A percentile compares a stretch with the other conserved stretches of the same genome.
phyloP scores from a whole-genome alignment of 2,113 vertebrate species.

The Aythya baeri region DNA sequence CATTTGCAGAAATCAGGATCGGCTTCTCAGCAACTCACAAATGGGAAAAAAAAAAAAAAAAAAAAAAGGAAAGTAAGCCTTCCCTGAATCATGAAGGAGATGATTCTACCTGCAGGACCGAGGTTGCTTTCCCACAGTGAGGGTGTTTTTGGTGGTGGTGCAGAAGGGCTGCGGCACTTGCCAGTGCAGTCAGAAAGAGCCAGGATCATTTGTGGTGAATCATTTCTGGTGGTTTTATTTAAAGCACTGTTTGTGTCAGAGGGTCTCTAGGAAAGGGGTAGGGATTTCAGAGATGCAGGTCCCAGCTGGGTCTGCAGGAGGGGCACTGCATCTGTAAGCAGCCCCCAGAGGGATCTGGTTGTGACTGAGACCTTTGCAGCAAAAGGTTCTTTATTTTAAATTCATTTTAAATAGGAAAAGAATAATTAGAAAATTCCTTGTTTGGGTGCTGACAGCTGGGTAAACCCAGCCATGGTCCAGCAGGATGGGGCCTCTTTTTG shows the following conservation, averaged over 20 bases:
- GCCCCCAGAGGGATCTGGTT: fast-evolving
- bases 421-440: background rate
- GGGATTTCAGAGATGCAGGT: background rate
- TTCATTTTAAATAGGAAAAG: background rate
- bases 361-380: background rate
- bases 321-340: background rate
- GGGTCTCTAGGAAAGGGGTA: background rate
- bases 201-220: background rate
- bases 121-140: background rate
- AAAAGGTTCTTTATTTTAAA: background rate
- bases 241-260: background rate
- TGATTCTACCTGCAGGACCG: background rate
- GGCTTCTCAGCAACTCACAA: slow-evolving; percentile 32
- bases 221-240: background rate
- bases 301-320: background rate
- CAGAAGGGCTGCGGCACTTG: background rate
- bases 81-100: background rate
- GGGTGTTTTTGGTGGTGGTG: background rate
- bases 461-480: too few relatives aligned
- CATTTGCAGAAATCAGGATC: slow-evolving; percentile 69
- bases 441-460: background rate
- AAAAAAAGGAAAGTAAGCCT: background rate
- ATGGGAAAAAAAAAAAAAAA: background rate
- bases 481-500: background rate
- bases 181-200: background rate